Conservation (phyloP, 1,140 invertebrate species). For the Asobara japonica region DNA sequence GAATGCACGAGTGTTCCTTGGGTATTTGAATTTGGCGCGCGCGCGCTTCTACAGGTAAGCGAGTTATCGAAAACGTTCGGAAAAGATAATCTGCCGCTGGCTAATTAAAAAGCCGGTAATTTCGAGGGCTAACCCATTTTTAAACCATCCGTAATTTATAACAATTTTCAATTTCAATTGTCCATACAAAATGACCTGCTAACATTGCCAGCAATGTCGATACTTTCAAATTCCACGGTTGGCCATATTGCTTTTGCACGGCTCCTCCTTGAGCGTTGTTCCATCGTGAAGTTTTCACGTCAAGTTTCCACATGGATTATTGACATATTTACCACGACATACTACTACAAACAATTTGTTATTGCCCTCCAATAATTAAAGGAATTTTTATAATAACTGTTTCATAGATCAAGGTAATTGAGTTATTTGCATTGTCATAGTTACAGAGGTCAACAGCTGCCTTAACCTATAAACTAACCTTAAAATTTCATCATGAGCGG, state of each 20-base stretch:
- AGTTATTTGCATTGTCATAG: slow-evolving; percentile 18
- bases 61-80: too few species aligned
- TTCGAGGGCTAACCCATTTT: too few species aligned
- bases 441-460: neutral
- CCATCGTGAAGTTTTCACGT: neutral
- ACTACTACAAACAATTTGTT: slow-evolving; percentile 23
- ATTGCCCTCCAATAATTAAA: slow-evolving; percentile 30
- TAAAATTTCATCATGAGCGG: neutral
- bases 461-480: slow-evolving; percentile 46
- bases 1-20: too few species aligned
- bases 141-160: too few species aligned
- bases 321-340: slow-evolving; percentile 38
- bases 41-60: too few species aligned
- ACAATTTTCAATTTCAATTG: too few species aligned
- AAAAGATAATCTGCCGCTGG: too few species aligned
- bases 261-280: neutral
- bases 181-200: neutral
- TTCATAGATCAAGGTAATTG: slow-evolving; percentile 35
- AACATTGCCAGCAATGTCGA: neutral
- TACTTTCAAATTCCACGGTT: neutral
- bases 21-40: too few species aligned
- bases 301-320: slow-evolving; percentile 48
- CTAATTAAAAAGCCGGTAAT: too few species aligned
- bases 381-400: slow-evolving; percentile 12
- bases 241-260: neutral